A percentile compares a stretch with the other conserved stretches of the same genome.
phyloP scores from a whole-genome alignment of 2,797 vertebrate species.

The Ctenochaetus hawaiiensis region DNA sequence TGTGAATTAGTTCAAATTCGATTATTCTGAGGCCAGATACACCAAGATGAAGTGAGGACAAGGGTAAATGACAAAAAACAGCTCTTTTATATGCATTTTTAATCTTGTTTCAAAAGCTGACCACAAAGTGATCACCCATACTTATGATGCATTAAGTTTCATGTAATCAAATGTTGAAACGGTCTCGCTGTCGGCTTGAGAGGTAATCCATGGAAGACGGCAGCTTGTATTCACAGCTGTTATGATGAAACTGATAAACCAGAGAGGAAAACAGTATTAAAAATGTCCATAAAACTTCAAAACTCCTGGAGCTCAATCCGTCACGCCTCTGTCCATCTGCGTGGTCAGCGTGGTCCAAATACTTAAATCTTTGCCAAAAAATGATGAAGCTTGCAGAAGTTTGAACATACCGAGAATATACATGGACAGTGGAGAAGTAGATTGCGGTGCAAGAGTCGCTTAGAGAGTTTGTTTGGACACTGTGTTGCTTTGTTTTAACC shows the following conservation, averaged over 20 bases:
- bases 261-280: background rate
- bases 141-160: background rate
- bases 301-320: conserved; percentile 13
- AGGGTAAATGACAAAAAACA: background rate
- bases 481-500: background rate
- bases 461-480: background rate
- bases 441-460: background rate
- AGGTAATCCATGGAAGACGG: conserved; percentile 1
- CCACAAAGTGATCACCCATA: too few species aligned
- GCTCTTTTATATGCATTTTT: too few species aligned
- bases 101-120: too few species aligned
- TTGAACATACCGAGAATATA: conserved; percentile 13
- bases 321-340: conserved; percentile 45
- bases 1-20: too few species aligned
- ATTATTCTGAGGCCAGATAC: background rate
- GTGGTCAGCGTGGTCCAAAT: conserved; percentile 39
- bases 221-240: conserved; percentile 44
- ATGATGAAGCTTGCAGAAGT: background rate
- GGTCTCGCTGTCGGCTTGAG: background rate
- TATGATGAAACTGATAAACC: background rate
- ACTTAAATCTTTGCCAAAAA: conserved; percentile 24
- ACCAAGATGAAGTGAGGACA: background rate
- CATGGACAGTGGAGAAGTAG: conserved; percentile 9
- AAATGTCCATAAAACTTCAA: conserved; percentile 4
- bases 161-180: background rate